Evolutionary conservation across 2,888 invertebrate species (phyloP), one percentile per base, ranked within the genome.

Genomic region (Junonia oenone): DNA sequence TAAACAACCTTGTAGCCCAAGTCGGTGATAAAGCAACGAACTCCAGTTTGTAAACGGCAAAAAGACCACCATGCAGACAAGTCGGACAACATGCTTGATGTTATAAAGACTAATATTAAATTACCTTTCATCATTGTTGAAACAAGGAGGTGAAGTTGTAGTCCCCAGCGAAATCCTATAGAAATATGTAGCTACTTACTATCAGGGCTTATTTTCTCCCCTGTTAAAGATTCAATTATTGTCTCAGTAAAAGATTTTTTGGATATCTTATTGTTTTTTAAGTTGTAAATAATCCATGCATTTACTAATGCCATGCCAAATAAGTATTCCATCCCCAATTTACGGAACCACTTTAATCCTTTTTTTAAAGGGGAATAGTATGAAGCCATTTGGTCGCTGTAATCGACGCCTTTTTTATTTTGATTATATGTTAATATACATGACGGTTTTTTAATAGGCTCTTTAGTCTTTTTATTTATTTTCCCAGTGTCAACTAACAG

Each of bases 251-350:
- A 48, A 35, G 51, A 40, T 51, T 35, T 35, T 13, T 35, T 35
- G 13, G 33, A n/a, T 3, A 35, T 35, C 33, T 35, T 35, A 13
- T 35, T 13, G 3, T 3, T 35, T 13, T 35, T 35, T 35, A 13
- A 3, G 13, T 35, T 35, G 35, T 59, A 56, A 11, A 58, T 51
- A 47, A 63, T 55, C 59, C 58, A 63, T 2, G 54, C 55, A 45
- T 61, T 59, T 8, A 56, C 17, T 5, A 61, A 11, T 13, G 38
- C 31, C 11, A 49, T 60, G 3, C 63, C 63, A 53, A 61, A 63
- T 15, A 63, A 29, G 33, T 51, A 48, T 38, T 55, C 55, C 49
- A 56, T 53, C 45, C 56, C 49, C 8, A 62, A 53, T 47, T 62
- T 63, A 3, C 58, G 38, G 33, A 47, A 56, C 43, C 56, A 51